Evolutionary conservation across 1,140 invertebrate genomes (phyloP), one percentile per base, ranked within the genome.

Genomic region (Mya arenaria): DNA sequence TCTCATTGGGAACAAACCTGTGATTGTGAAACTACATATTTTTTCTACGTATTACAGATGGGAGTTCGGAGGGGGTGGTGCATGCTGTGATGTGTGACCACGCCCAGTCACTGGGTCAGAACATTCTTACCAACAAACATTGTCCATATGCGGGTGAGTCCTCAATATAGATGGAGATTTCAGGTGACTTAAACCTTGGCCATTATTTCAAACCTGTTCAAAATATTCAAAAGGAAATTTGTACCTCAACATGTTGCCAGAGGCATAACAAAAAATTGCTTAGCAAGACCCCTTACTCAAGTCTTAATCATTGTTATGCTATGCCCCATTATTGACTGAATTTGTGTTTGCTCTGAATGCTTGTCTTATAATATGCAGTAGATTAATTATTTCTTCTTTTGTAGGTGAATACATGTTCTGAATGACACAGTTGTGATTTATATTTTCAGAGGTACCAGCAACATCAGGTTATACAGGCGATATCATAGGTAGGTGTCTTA

Each of bases 1-100:
- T 48, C 10, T 48, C 41, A 48, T 10, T 13, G 48, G 25, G 48
- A 52, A 52, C 25, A n/a, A n/a, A n/a, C n/a, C n/a, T n/a, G n/a
- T 63, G 30, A 30, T 6, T 10, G 15, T 44, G 6, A 44, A 4
- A n/a, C 1, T 69, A 39, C 36, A 17, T 44, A 41, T 23, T 4
- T 41, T 4, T 10, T 1, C 19, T 41, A 17, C 15, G 15, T 55
- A n/a, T 62, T 75, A 28, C 56, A 77, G 60, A 77, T n/a, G 15
- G 10, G 5, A 48, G 68, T 30, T 78, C 75, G 17, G 41, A 41
- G 23, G 13, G 19, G 39, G 32, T 78, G 25, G 63, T 78, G 4
- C 32, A 44, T 10, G 1, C 4, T 4, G 34, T 78, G 0, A 44
- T 78, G 19, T 78, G 75, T 68, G 75, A 78, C 28, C 63, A 78